Conservation (phyloP, 2,113 vertebrate genomes). For the Callospermophilus lateralis region DNA sequence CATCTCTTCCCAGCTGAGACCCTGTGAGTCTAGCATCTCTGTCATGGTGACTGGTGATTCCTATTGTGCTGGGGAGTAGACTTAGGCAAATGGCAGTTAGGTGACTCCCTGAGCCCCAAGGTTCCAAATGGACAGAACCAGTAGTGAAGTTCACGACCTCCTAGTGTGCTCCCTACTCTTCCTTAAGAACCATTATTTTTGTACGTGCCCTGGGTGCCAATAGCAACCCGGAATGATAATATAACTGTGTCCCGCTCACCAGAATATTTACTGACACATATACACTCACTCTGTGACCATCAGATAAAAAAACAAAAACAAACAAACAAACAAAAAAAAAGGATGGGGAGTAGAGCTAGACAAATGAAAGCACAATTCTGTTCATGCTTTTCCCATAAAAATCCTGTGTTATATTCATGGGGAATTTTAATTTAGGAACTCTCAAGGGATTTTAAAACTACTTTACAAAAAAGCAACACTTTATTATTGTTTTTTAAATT, state of each 20-base stretch:
- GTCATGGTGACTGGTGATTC: not conserved
- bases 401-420: not conserved
- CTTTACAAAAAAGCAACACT: not conserved
- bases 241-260: not conserved
- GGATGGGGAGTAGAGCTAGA: accelerated
- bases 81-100: not conserved
- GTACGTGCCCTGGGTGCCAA: not conserved
- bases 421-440: not conserved
- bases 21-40: not conserved
- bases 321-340: no score
- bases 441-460: not conserved
- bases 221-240: not conserved
- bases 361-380: not conserved
- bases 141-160: accelerated
- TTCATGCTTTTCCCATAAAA: not conserved
- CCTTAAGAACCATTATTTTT: not conserved
- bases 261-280: not conserved
- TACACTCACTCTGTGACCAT: not conserved
- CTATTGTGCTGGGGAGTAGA: not conserved
- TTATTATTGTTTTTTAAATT: not conserved
- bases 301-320: not conserved
- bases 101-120: not conserved
- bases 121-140: not conserved
- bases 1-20: not conserved
- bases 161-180: not conserved